A percentile compares a stretch with the other conserved stretches of the same genome.
phyloP scores from a whole-genome alignment of 2,888 invertebrate species.

The Ceriagrion tenellum region DNA sequence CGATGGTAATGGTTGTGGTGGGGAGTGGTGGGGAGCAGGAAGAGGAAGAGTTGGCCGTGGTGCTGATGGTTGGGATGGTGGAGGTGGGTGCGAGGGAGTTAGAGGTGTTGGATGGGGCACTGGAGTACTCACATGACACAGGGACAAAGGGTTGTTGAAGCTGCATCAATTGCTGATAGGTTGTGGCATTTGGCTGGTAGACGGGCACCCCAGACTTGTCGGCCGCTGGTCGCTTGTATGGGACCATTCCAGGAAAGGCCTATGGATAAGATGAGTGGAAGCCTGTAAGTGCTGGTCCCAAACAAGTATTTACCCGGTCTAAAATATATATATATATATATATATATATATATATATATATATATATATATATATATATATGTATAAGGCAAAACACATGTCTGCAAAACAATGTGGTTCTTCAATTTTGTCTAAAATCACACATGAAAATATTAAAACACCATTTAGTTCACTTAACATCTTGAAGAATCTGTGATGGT shows the following conservation, averaged over 20 bases:
- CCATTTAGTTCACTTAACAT: not conserved
- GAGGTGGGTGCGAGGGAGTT: conserved; percentile 71
- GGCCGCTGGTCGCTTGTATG: conserved; percentile 97
- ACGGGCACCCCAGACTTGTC: conserved; percentile 98
- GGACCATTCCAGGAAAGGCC: conserved; percentile 97
- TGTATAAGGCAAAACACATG: too few relatives aligned
- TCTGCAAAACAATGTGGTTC: not conserved
- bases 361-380: too few relatives aligned
- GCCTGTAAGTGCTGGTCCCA: conserved; percentile 50
- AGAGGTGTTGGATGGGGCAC: conserved; percentile 77
- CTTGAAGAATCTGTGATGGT: not conserved
- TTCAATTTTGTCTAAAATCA: not conserved
- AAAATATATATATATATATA: not conserved
- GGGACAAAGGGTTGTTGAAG: conserved; percentile 94
- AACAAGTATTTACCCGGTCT: not conserved
- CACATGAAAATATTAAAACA: not conserved
- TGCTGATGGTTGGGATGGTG: conserved; percentile 79
- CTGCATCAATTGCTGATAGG: conserved; percentile 97
- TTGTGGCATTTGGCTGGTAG: conserved; percentile 93
- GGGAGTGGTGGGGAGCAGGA: conserved; percentile 75
- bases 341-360: too few relatives aligned
- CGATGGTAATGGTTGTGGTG: conserved; percentile 34
- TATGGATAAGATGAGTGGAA: conserved; percentile 76
- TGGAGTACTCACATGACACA: conserved; percentile 98
- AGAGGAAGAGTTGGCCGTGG: conserved; percentile 74